Conservation (phyloP, 2,113 vertebrate genomes). For the Syngnathoides biaculeatus region DNA sequence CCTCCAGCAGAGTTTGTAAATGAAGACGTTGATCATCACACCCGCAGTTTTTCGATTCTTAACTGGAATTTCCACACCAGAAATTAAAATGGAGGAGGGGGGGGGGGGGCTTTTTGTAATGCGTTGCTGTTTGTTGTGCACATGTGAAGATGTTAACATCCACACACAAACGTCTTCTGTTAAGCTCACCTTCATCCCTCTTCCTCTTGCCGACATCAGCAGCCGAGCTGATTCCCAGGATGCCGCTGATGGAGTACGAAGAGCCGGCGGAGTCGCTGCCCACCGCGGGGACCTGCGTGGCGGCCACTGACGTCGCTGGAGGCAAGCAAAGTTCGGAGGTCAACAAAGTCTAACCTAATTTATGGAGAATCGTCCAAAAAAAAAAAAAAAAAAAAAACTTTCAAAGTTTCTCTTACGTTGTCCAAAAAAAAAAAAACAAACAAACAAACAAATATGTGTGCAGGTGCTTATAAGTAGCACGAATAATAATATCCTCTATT, state of each 20-base stretch:
- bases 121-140: conserved; percentile 14
- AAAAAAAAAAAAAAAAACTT: too few species aligned
- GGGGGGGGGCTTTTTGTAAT: background rate
- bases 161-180: background rate
- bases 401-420: too few species aligned
- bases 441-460: too few species aligned
- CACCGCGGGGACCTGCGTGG: conserved; percentile 90
- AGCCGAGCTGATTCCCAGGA: conserved; percentile 92
- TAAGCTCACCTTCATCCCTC: conserved; percentile 86
- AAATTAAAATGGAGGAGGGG: background rate
- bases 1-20: conserved; percentile 48
- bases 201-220: conserved; percentile 92
- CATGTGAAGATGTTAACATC: conserved; percentile 4
- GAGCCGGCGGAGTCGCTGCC: conserved; percentile 92
- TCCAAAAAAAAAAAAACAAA: too few species aligned
- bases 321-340: conserved; percentile 6
- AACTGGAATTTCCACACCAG: conserved; percentile 21
- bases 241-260: conserved; percentile 97
- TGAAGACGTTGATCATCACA: conserved; percentile 58
- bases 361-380: too few species aligned
- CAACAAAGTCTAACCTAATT: too few species aligned
- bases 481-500: too few species aligned
- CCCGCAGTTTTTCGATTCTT: conserved; percentile 25
- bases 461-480: too few species aligned
- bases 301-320: conserved; percentile 87